Evolutionary conservation across 2,797 vertebrate genomes (phyloP), one percentile per base, ranked within the genome.

Genomic region (Mus minutoides): DNA sequence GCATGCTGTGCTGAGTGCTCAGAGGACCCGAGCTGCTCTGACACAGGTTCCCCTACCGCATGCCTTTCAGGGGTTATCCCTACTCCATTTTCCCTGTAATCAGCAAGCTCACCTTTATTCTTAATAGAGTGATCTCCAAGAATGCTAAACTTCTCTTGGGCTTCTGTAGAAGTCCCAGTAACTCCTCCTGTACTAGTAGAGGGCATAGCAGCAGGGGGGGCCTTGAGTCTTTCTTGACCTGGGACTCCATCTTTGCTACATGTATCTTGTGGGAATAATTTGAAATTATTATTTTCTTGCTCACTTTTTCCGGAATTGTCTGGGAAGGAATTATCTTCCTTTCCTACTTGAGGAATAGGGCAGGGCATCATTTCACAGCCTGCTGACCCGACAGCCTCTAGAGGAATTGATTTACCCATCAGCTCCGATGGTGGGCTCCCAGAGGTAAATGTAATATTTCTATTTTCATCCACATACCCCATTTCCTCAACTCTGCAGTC

Each of bases 381-480:
- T 64, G 77, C 9, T 4, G 22, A 80, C 21, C 94, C 21, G 29
- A 62, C 0, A 19, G 94, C 29, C 13, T 92, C 82, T 0, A 75
- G 64, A 34, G 85, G n/a, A 10, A 12, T 5, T 29, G 93, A 77
- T 49, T 95, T 78, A 62, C 49, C 91, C 34, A 88, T 29, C 86
- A 94, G 43, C 46, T 62, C 90, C 46, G 64, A 31, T 4, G 12
- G 86, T 54, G 94, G 87, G 58, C 46, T 91, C 5, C 14, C 0
- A 22, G 98, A 97, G 1, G 98, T 95, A 91, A 67, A 96, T 37
- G 97, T 98, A 58, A 98, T 96, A 40, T 98, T 98, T 77, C 98
- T 98, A 97, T 98, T 98, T 31, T 98, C 98, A 6, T 98, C 98
- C 3, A 98, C 94, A 11, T 94, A 79, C n/a, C 91, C 96, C 19